A percentile compares a stretch with the other conserved stretches of the same genome.
These are phyloP conservation scores for Pygocentrus nattereri DNA, from an alignment of 2,797 vertebrate species.

Conservation along the genomic window DNA sequence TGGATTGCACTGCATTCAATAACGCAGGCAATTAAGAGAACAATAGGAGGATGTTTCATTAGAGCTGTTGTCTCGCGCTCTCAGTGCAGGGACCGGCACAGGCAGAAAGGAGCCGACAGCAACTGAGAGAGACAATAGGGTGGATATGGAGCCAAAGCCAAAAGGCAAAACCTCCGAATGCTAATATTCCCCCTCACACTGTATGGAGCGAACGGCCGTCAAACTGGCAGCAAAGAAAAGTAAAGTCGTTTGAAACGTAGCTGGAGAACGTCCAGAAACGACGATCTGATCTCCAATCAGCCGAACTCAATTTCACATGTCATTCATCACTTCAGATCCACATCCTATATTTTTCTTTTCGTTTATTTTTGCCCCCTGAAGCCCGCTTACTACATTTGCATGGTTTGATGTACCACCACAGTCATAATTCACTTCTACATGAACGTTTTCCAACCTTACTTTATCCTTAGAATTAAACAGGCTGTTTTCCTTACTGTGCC, in stretches of 20 bases:
- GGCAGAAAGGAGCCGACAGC: constrained; percentile 19
- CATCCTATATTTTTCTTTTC: no score
- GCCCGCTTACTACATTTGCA: no score
- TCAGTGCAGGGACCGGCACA: constrained; percentile 21
- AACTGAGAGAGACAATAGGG: constrained; percentile 19
- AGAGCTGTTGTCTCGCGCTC: constrained; percentile 45
- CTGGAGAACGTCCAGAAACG: no score
- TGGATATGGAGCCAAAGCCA: constrained; percentile 10
- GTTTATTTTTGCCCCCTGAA: no score
- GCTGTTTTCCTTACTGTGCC: no score
- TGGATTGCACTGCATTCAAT: constrained; percentile 67
- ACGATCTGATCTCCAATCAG: no score
- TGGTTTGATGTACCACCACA: no score
- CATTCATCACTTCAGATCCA: no score
- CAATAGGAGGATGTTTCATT: constrained; percentile 64
- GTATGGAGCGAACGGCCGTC: neutral
- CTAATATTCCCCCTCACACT: neutral
- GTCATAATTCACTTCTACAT: no score
- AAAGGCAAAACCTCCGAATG: constrained; percentile 12
- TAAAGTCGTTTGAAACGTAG: neutral
- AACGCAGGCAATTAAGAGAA: constrained; percentile 62
- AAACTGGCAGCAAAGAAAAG: neutral
- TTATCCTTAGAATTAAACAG: no score
- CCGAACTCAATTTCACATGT: no score
- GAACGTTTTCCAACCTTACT: no score